A percentile compares a stretch with the other conserved stretches of the same genome.
phyloP scores from a whole-genome alignment of 2,888 invertebrate species.

The Netelia melanura region DNA sequence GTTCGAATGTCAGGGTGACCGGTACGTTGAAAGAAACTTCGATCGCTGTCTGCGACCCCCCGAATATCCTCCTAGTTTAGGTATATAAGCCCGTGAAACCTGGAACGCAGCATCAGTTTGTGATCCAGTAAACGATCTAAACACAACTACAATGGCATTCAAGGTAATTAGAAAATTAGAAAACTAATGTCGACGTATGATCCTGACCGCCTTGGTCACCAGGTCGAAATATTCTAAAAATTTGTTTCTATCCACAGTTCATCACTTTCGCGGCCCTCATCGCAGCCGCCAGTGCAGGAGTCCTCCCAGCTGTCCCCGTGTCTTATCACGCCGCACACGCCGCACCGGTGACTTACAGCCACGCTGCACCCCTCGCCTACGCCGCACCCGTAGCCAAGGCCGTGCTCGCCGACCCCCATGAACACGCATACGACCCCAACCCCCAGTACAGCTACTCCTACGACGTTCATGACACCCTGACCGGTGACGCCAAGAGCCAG shows the following conservation, averaged over 20 bases:
- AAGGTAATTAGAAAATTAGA: conserved; percentile 63
- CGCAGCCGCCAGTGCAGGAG: conserved; percentile 44
- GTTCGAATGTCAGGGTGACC: conserved; percentile 33
- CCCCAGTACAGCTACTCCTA: conserved; percentile 72
- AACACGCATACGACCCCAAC: conserved; percentile 60
- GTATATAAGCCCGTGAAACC: conserved; percentile 69
- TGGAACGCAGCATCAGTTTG: conserved; percentile 70
- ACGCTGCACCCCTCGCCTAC: conserved; percentile 70
- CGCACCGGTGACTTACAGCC: conserved; percentile 41
- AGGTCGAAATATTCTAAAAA: conserved; percentile 16
- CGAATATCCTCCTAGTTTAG: conserved; percentile 25
- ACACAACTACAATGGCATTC: conserved; percentile 70
- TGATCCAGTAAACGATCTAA: conserved; percentile 70
- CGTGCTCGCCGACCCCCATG: conserved; percentile 44
- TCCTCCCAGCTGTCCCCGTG: conserved; percentile 32
- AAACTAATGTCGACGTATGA: background rate
- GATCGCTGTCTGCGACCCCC: conserved; percentile 10
- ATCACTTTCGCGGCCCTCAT: conserved; percentile 52
- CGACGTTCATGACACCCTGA: conserved; percentile 64
- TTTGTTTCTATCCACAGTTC: conserved; percentile 43
- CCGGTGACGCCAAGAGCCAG: conserved; percentile 69
- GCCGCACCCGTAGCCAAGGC: conserved; percentile 59
- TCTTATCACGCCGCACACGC: conserved; percentile 74
- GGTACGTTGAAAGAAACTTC: conserved; percentile 26
- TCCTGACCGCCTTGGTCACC: too few species aligned